These are phyloP conservation scores for Bombus polaris DNA, from an alignment of 1,140 invertebrate species.

Conservation along the genomic window DNA sequence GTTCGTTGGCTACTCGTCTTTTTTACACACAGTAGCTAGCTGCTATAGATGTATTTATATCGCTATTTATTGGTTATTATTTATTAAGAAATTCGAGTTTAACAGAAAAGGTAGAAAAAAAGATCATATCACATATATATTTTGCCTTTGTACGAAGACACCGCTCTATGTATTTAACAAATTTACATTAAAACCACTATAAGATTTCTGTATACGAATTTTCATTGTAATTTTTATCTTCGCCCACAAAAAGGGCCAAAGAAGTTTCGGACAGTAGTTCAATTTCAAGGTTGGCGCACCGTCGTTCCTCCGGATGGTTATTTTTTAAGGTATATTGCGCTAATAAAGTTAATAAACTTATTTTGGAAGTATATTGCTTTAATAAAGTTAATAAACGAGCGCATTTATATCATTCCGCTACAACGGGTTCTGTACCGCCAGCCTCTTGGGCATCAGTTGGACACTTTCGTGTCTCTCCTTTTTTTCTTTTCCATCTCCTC, in stretches of 20 bases:
- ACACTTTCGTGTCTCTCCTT: constrained; percentile 13
- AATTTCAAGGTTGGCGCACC: not conserved
- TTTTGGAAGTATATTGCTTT: constrained; percentile 54
- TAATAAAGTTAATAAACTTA: constrained; percentile 59
- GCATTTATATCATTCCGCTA: constrained; percentile 59
- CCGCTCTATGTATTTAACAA: not conserved
- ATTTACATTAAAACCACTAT: constrained; percentile 4
- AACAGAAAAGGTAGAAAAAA: not conserved
- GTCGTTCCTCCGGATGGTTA: constrained; percentile 6
- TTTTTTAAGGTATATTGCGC: constrained; percentile 51
- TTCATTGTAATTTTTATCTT: not conserved
- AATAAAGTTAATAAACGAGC: constrained; percentile 61
- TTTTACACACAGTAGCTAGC: not conserved
- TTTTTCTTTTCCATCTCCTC: not conserved
- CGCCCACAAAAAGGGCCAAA: not conserved
- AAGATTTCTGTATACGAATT: not conserved
- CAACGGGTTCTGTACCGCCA: constrained; percentile 10
- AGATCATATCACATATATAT: too few relatives aligned
- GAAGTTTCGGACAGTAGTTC: not conserved
- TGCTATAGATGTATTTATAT: not conserved
- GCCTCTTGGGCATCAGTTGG: constrained; percentile 48
- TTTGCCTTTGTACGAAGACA: not conserved
- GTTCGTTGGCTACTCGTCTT: not conserved
- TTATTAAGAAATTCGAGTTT: not conserved
- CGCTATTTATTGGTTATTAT: not conserved